Base-by-base conservation (phyloP, 2,113 vertebrate species). In the Hippolais icterina region DNA sequence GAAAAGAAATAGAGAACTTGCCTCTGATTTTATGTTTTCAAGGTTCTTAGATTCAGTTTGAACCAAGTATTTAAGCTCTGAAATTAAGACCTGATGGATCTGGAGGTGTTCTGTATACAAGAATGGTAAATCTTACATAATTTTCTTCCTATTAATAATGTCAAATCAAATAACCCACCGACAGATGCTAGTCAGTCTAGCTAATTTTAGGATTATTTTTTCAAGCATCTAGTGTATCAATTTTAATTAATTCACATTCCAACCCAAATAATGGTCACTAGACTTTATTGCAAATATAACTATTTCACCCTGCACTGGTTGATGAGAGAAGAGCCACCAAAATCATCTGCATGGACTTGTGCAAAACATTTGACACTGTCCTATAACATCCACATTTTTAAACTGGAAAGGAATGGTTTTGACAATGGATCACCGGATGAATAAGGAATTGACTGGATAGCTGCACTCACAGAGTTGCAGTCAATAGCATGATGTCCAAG, bases 401-500 rank as follows among this genome's bases (percentile, higher is more conserved):
- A 49, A 57, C 9, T 35, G 42, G 17, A 42, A 29, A 64, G 6
- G 25, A 64, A 22, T 31, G 25, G 4, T 64, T 49, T 63, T 71
- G 57, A 35, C 35, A 42, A 22, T 17, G 13, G 20, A 21, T 22
- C 14, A 31, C 35, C 15, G n/a, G 10, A 17, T 21, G 10, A 10
- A 25, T 54, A 41, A 57, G 31, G 18, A 57, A 33, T 37, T 56
- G 31, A 41, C 14, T 50, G 7, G 35, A 49, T 7, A 22, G 31
- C 17, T 64, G 13, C 29, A 49, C 17, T 35, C 41, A 29, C n/a
- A 24, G 12, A 25, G 16, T 29, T 41, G 6, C 24, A 41, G 16
- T 31, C 65, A 39, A 20, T 27, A 28, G 11, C 3, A 0, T 2
- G 4, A 27, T 2, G 6, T 31, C 35, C 37, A 37, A 25, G 9